These are phyloP conservation scores for Cephalopachus bancanus DNA, from an alignment of 2,797 vertebrate species.

Conservation along the genomic window DNA sequence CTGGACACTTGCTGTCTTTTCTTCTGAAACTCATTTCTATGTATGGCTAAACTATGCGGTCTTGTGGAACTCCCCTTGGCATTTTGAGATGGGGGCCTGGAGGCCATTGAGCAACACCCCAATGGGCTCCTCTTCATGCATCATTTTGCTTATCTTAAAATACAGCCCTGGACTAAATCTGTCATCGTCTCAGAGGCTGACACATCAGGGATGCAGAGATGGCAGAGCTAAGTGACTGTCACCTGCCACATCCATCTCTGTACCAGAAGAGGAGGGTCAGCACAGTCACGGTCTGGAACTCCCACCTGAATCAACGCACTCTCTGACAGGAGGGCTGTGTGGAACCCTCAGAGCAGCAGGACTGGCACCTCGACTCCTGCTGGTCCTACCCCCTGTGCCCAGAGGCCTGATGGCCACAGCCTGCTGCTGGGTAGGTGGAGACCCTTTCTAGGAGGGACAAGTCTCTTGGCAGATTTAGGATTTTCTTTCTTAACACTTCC, in stretches of 20 bases:
- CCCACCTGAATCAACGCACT: not conserved
- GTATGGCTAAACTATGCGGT: not conserved
- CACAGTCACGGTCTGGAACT: not conserved
- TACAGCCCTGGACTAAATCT: not conserved
- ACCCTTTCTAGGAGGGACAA: not conserved
- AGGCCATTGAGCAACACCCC: fast-evolving
- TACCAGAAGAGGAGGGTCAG: not conserved
- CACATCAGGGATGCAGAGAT: not conserved
- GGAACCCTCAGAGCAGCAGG: not conserved
- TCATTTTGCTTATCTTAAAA: not conserved
- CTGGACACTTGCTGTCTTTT: fast-evolving
- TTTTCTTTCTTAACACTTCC: constrained; percentile 1
- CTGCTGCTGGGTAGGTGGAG: not conserved
- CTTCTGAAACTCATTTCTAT: not conserved
- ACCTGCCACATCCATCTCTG: fast-evolving
- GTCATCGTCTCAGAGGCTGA: not conserved
- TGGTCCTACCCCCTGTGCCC: not conserved
- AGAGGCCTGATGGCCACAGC: fast-evolving
- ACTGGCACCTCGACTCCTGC: not conserved
- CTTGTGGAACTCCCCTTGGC: fast-evolving
- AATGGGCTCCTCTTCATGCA: not conserved
- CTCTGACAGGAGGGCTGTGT: not conserved
- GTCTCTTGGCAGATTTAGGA: not conserved
- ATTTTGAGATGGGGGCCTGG: not conserved
- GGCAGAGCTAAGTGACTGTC: not conserved